A percentile compares a stretch with the other conserved stretches of the same genome.
Conservation (phyloP, 2,888 invertebrate genomes). For the Scrobipalpa atriplicella region DNA sequence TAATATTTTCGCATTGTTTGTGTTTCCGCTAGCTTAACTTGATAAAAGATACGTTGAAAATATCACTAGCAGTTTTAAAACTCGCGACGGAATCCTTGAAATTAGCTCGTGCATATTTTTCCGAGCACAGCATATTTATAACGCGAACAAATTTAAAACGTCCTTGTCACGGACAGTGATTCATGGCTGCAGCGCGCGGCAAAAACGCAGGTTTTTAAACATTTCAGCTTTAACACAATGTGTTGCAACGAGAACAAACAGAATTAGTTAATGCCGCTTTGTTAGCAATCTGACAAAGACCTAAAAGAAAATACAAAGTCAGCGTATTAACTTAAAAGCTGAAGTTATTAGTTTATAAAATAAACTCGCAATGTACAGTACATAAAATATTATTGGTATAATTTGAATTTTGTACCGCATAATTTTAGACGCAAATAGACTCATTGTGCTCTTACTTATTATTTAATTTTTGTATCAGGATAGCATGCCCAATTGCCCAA, state of each 20-base stretch:
- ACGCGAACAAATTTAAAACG: slow-evolving; percentile 43
- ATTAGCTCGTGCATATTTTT: slow-evolving; percentile 29
- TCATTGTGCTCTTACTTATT: neutral
- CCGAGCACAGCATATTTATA: slow-evolving; percentile 31
- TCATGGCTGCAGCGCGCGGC: slow-evolving; percentile 49
- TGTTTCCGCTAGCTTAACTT: neutral
- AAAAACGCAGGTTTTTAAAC: slow-evolving; percentile 42
- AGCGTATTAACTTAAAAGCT: neutral
- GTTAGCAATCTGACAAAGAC: slow-evolving; percentile 22
- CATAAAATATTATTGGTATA: too few species aligned
- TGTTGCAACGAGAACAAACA: slow-evolving; percentile 21
- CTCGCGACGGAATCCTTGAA: slow-evolving; percentile 15
- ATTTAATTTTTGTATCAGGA: neutral
- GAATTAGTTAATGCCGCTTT: slow-evolving; percentile 34
- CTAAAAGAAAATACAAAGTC: neutral
- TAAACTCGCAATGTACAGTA: too few species aligned
- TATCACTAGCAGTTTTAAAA: slow-evolving; percentile 2
- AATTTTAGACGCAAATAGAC: too few species aligned
- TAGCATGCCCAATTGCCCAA: neutral
- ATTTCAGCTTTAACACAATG: slow-evolving; percentile 32
- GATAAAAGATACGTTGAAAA: neutral
- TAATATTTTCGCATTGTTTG: neutral
- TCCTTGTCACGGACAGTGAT: slow-evolving; percentile 50
- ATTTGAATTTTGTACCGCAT: too few species aligned
- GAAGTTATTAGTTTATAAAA: neutral